Conservation (phyloP, 2,797 vertebrate genomes). For the Oophaga sylvatica region DNA sequence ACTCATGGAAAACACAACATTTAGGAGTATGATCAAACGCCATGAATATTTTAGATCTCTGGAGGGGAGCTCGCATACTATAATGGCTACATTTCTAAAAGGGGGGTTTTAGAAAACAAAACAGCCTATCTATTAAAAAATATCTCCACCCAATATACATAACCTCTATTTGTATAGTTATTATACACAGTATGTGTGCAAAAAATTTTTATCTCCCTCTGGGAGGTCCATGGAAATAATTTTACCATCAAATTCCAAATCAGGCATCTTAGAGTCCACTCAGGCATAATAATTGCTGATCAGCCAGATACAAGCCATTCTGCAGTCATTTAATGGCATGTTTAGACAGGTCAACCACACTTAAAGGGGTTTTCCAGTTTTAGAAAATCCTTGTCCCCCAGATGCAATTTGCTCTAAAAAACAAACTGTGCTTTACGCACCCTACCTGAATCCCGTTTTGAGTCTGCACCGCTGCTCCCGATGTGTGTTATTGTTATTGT, state of each 20-base stretch:
- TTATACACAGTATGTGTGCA: neutral
- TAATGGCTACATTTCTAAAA: neutral
- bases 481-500: too few species aligned
- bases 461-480: too few species aligned
- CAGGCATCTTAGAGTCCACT: neutral
- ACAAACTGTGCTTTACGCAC: too few species aligned
- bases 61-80: neutral
- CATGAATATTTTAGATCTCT: neutral
- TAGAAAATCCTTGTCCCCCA: too few species aligned
- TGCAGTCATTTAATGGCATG: too few species aligned
- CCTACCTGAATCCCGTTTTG: too few species aligned
- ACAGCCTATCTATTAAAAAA: neutral
- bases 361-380: too few species aligned
- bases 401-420: too few species aligned
- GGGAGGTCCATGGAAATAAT: neutral
- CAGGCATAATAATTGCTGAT: too few species aligned
- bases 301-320: too few species aligned
- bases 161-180: neutral
- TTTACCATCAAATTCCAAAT: neutral
- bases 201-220: neutral
- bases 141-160: neutral
- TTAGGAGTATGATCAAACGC: neutral
- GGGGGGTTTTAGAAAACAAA: neutral
- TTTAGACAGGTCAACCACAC: too few species aligned
- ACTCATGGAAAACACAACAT: conserved; percentile 3